phyloP scores from a whole-genome alignment of 1,140 invertebrate genomes.

The Drosophila nigrodunni region DNA sequence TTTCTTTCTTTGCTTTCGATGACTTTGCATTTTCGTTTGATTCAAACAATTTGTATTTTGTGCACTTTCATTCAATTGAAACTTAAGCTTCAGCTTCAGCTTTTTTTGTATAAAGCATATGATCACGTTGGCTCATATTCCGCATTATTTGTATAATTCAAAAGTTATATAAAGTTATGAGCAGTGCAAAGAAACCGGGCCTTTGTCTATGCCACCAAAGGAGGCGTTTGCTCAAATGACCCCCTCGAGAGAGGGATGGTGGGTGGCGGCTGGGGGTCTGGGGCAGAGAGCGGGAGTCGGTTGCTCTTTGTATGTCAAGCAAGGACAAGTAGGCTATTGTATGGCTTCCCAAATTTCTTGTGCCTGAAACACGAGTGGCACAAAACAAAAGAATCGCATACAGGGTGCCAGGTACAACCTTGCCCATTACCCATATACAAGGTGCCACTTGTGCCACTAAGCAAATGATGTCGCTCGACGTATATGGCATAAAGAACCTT shows the following conservation, averaged over 20 bases:
- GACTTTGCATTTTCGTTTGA: constrained; percentile 19
- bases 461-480: constrained; percentile 4
- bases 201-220: constrained; percentile 3
- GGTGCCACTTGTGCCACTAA: constrained; percentile 13
- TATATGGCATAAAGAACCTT: neutral
- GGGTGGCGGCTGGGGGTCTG: neutral
- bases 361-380: constrained; percentile 13
- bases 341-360: constrained; percentile 32
- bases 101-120: constrained; percentile 6
- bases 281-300: neutral
- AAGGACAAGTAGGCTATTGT: constrained; percentile 35
- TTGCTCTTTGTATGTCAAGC: constrained; percentile 26
- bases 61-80: constrained; percentile 26
- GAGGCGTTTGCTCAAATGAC: neutral
- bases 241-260: neutral
- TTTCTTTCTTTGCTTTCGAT: constrained; percentile 11
- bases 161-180: constrained; percentile 24
- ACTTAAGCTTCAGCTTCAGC: constrained; percentile 1
- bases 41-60: constrained; percentile 13
- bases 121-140: constrained; percentile 20
- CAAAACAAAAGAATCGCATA: constrained; percentile 29
- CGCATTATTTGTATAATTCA: constrained; percentile 23
- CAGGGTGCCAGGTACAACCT: constrained; percentile 20
- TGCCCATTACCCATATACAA: constrained; percentile 3
- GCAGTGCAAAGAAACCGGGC: neutral